Evolutionary conservation across 1,140 invertebrate genomes (phyloP), one percentile per base, ranked within the genome.

Genomic region (Linepithema humile): DNA sequence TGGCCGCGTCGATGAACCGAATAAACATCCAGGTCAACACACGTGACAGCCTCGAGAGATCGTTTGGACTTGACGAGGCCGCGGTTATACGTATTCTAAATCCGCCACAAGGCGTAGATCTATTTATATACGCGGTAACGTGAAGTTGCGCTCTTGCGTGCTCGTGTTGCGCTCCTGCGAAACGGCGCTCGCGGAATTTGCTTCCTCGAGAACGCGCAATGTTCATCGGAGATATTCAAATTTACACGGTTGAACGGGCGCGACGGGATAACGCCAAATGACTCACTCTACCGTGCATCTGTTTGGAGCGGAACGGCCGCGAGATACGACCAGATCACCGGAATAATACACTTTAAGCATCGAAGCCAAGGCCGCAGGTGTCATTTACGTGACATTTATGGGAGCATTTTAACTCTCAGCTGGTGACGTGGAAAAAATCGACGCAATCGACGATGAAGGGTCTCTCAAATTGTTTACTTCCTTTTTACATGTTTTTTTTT

Each of bases 21-120:
- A 88, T 88, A 88, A 87, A 86, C 85, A 88, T 88, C 85, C 86
- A 88, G 86, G 86, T 88, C 86, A 88, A 48, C 82, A 87, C 86
- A 88, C 82, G 82, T 87, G 85, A 88, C 83, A 87, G 74, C 67
- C 82, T 20, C 72, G 77, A 85, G 85, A 87, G 85, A 88, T 87
- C 78, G 86, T 87, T 88, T 87, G 67, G 85, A 64, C 59, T 69
- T 59, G 69, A 70, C 65, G 59, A 77, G 69, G 82, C 50, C 43
- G 38, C 65, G 64, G 72, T 67, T 84, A 82, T 84, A 74, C 83
- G 43, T 82, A 82, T 69, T 88, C 86, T 88, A 88, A 88, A 88
- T 89, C 73, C 84, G 74, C 67, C 82, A 85, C 50, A 45, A 80
- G 84, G 67, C 64, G 67, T 83, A 32, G 35, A 55, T 85, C 87